These are phyloP conservation scores for Mythimna ferrago DNA, from an alignment of 2,888 invertebrate genomes.

Conservation along the genomic window DNA sequence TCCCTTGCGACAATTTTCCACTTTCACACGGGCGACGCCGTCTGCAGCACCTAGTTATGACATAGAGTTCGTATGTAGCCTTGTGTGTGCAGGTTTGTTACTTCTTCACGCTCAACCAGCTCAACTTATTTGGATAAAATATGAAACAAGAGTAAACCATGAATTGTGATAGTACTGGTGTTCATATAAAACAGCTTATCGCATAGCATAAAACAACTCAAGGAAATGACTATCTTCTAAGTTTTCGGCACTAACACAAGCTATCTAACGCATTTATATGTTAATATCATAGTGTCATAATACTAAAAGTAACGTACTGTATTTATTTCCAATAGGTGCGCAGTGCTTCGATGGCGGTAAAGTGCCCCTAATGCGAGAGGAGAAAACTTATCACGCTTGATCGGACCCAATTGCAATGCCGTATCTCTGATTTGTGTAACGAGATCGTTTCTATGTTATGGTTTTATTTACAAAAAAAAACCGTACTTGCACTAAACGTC, in stretches of 20 bases:
- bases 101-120: no score
- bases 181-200: background rate
- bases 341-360: slow-evolving; percentile 25
- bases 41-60: no score
- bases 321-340: slow-evolving; percentile 44
- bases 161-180: no score
- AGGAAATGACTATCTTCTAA: slow-evolving; percentile 20
- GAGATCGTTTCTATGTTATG: background rate
- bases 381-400: slow-evolving; percentile 43
- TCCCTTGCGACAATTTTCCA: no score
- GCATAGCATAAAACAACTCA: background rate
- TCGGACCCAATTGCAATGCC: slow-evolving; percentile 44
- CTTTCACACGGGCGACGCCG: no score
- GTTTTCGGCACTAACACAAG: slow-evolving; percentile 25
- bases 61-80: no score
- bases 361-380: slow-evolving; percentile 41
- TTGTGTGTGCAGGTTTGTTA: no score
- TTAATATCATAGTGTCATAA: slow-evolving; percentile 39
- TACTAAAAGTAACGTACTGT: slow-evolving; percentile 48
- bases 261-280: slow-evolving; percentile 46
- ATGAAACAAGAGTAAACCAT: no score
- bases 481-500: no score
- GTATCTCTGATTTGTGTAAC: slow-evolving; percentile 35
- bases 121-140: no score
- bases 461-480: no score